Conservation (phyloP, 2,888 invertebrate species). For the Parelbella ahira region DNA sequence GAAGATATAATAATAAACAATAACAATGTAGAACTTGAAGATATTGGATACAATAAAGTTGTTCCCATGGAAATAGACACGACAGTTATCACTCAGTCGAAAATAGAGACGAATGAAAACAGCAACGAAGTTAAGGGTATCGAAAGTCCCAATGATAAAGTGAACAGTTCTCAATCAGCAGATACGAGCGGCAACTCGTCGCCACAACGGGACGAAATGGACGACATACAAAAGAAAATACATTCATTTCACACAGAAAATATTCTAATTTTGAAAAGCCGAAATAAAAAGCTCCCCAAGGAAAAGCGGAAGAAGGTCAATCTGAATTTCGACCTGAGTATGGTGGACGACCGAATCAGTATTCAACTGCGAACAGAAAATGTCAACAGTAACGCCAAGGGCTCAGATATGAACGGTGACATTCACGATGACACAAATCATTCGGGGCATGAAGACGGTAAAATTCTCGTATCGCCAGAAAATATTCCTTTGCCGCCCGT, state of each 20-base stretch:
- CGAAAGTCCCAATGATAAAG: constrained; percentile 61
- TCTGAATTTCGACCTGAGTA: constrained; percentile 74
- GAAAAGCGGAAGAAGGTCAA: constrained; percentile 79
- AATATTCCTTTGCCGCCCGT: constrained; percentile 66
- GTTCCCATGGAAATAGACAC: constrained; percentile 73
- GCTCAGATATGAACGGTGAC: constrained; percentile 61
- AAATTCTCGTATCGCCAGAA: constrained; percentile 57
- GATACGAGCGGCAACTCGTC: constrained; percentile 76
- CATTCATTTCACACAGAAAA: constrained; percentile 83
- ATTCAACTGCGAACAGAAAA: constrained; percentile 67
- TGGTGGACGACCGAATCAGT: constrained; percentile 76
- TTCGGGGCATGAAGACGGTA: constrained; percentile 47
- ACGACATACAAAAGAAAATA: constrained; percentile 82
- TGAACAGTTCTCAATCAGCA: constrained; percentile 62
- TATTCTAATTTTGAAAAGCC: constrained; percentile 80
- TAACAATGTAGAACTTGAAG: constrained; percentile 61
- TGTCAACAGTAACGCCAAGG: constrained; percentile 41
- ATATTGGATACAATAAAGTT: constrained; percentile 60
- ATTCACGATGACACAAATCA: constrained; percentile 52
- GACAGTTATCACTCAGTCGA: constrained; percentile 57
- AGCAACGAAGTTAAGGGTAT: constrained; percentile 49
- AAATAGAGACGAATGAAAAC: constrained; percentile 55
- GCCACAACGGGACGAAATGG: constrained; percentile 78
- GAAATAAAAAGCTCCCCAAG: constrained; percentile 79
- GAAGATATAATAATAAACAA: constrained; percentile 57